Base-by-base conservation (phyloP, 2,797 vertebrate genomes). In the Paramormyrops hopkinsi region DNA sequence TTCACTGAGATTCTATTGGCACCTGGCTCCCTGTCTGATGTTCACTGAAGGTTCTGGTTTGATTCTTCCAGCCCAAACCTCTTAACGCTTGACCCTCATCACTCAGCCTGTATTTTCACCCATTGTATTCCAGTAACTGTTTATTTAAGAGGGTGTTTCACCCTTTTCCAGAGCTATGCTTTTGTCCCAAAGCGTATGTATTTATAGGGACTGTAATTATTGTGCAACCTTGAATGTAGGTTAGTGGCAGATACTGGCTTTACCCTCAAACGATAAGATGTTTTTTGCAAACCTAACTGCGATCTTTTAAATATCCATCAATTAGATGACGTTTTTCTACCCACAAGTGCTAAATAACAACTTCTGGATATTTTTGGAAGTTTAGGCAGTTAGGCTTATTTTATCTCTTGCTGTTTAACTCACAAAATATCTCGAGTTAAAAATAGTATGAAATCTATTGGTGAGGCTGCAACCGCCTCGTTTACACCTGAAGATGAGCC, bases 141-240 rank as follows among this genome's bases (percentile, higher is more conserved):
- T 22, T 84, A 25, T 48, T 48, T 22, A 6, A 44, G n/a, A 29
- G 44, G 19, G n/a, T 51, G n/a, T 17, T n/a, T 85, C 83, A 50
- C 44, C 44, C 7, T 50, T 83, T 83, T 83, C 79, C 79, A 59
- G 22, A 22, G 11, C 79, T 51, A 22, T 22, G 8, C 17, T 89
- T 29, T 44, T 37, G 25, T 53, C 69, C 37, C 69, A 17, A 33
- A 19, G 69, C 33, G 2, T 19, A 41, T 37, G 33, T 76, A 76
- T 69, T 69, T 69, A 69, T 69, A 69, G 79, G 62, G 14, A 8
- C 17, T 54, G 76, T 29, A 33, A 41, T 87, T 37, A 86, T 83
- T 41, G 88, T 44, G 62, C 44, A 17, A n/a, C 62, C 59, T 88
- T 44, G 76, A 73, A 89, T 89, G 51, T 89, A 53, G 54, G 73